These are phyloP conservation scores for Odocoileus hemionus DNA, from an alignment of 2,113 vertebrate genomes.

Conservation along the genomic window DNA sequence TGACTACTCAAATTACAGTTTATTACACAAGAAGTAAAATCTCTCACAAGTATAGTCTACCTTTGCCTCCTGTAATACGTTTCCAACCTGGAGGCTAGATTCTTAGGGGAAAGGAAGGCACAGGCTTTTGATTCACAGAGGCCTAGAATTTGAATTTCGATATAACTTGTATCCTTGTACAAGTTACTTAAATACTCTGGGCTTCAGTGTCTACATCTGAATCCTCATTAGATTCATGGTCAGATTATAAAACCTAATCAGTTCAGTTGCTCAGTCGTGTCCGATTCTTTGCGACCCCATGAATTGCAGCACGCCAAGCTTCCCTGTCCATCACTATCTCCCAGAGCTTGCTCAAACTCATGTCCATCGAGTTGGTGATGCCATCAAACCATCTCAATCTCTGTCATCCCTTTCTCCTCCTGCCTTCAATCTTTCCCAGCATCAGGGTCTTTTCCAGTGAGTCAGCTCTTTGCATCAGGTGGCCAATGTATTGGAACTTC, in stretches of 20 bases:
- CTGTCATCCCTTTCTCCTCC: not conserved
- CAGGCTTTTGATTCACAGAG: not conserved
- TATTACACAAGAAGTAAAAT: slow-evolving; percentile 24
- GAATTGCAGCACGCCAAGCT: not conserved
- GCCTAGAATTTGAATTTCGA: slow-evolving; percentile 13
- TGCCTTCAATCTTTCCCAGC: not conserved
- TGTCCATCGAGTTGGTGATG: not conserved
- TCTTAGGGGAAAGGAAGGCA: not conserved
- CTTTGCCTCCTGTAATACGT: not conserved
- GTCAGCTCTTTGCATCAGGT: not conserved
- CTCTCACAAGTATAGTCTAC: not conserved
- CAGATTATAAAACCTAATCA: not conserved
- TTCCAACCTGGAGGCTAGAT: slow-evolving; percentile 18
- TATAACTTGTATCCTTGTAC: not conserved
- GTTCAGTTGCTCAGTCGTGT: not conserved
- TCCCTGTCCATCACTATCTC: not conserved
- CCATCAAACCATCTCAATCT: not conserved
- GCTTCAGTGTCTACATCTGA: not conserved
- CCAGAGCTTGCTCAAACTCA: not conserved
- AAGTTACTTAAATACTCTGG: slow-evolving; percentile 15
- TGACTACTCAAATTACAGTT: slow-evolving; percentile 21
- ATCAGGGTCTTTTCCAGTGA: not conserved
- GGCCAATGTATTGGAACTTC: not conserved
- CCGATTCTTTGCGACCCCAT: not conserved
- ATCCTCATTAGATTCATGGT: not conserved